These are phyloP conservation scores for Cinara cedri DNA, from an alignment of 2,888 invertebrate genomes.

Conservation along the genomic window DNA sequence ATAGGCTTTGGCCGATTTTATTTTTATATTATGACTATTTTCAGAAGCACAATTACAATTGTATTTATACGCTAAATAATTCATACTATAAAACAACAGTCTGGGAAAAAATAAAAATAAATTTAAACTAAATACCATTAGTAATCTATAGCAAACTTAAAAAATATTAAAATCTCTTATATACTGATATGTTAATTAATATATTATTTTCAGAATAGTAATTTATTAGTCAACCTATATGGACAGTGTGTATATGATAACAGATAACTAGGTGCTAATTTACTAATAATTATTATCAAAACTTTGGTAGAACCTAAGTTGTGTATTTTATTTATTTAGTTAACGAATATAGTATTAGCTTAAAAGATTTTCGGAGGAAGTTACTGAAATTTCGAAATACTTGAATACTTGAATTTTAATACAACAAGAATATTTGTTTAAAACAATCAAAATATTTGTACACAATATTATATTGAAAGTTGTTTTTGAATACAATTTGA, in stretches of 20 bases:
- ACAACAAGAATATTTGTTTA: not conserved
- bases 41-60: not conserved
- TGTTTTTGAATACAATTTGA: not conserved
- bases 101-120: too few relatives aligned
- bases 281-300: too few relatives aligned
- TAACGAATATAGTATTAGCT: not conserved
- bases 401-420: not conserved
- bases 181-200: conserved; percentile 19
- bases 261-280: too few relatives aligned
- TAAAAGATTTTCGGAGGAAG: not conserved
- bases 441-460: not conserved
- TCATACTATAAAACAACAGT: not conserved
- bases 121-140: too few relatives aligned
- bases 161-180: not conserved
- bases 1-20: conserved; percentile 16
- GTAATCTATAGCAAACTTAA: too few relatives aligned
- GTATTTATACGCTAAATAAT: conserved; percentile 1
- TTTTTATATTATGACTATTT: conserved; percentile 21
- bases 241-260: too few relatives aligned
- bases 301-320: too few relatives aligned
- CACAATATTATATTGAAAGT: too few relatives aligned
- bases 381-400: too few relatives aligned
- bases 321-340: too few relatives aligned
- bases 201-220: not conserved
- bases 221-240: not conserved